phyloP scores from a whole-genome alignment of 2,888 invertebrate species.

The Brachyopa scutellaris region DNA sequence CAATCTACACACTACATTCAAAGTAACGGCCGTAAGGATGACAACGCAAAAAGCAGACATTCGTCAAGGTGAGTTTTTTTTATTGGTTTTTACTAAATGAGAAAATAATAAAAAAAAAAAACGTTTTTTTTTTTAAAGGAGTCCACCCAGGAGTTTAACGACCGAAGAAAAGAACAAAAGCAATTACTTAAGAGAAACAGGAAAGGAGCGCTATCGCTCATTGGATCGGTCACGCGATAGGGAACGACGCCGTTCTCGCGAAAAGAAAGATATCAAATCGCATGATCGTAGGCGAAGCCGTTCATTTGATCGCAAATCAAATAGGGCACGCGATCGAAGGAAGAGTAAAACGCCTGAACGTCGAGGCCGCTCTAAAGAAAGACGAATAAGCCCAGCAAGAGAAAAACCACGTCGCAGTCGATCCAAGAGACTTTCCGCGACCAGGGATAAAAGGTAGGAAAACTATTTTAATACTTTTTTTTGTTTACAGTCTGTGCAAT shows the following conservation, averaged over 20 bases:
- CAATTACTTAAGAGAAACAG: constrained; percentile 78
- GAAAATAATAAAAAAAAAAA: no score
- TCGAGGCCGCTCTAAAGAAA: constrained; percentile 74
- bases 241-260: constrained; percentile 78
- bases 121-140: constrained; percentile 73
- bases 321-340: constrained; percentile 77
- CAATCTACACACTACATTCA: constrained; percentile 51
- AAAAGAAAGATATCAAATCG: constrained; percentile 72
- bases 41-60: constrained; percentile 68
- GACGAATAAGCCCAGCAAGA: constrained; percentile 77
- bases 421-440: constrained; percentile 74
- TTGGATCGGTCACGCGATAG: constrained; percentile 73
- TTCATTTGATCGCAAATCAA: constrained; percentile 74
- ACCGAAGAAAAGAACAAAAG: constrained; percentile 79
- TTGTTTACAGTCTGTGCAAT: no score
- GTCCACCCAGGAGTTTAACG: constrained; percentile 77
- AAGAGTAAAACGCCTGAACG: constrained; percentile 73
- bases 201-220: constrained; percentile 77
- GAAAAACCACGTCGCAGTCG: constrained; percentile 76
- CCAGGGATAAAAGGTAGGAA: constrained; percentile 78
- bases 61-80: constrained; percentile 75
- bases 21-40: constrained; percentile 66
- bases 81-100: no score
- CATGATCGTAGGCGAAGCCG: constrained; percentile 75
- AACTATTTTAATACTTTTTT: no score